Evolutionary conservation across 2,888 invertebrate species (phyloP).

Genomic region (Epirrita christyi): DNA sequence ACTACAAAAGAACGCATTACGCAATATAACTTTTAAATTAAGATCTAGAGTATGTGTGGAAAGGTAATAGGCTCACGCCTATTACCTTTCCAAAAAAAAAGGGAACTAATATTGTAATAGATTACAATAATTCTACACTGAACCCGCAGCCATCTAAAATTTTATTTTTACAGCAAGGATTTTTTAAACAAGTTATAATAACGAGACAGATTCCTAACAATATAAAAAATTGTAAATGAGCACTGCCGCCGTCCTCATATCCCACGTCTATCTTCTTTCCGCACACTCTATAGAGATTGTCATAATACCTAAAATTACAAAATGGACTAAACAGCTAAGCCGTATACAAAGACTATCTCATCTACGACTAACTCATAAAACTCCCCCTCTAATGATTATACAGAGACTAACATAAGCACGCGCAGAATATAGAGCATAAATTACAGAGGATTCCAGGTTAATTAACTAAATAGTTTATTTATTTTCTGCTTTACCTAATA

Average conservation of each 20-base stretch:
- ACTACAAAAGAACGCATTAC: slow-evolving; percentile 8
- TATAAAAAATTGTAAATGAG: too few relatives aligned
- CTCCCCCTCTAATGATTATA: slow-evolving; percentile 4
- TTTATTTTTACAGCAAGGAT: too few relatives aligned
- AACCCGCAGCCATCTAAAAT: too few relatives aligned
- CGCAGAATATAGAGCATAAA: slow-evolving; percentile 11
- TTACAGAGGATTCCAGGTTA: not conserved
- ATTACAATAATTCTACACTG: too few relatives aligned
- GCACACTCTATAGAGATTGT: slow-evolving; percentile 25
- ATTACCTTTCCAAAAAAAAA: too few relatives aligned
- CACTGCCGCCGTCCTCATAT: too few relatives aligned
- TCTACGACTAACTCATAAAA: slow-evolving; percentile 12
- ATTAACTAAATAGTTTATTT: not conserved
- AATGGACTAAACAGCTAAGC: slow-evolving; percentile 19
- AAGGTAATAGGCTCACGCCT: too few relatives aligned
- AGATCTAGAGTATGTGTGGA: not conserved
- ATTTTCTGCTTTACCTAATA: not conserved
- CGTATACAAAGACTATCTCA: slow-evolving; percentile 8
- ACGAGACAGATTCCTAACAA: too few relatives aligned
- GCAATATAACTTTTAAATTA: slow-evolving; percentile 9
- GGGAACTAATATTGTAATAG: too few relatives aligned
- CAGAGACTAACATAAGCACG: slow-evolving; percentile 18
- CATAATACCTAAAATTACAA: slow-evolving; percentile 26
- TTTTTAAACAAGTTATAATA: too few relatives aligned
- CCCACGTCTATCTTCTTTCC: too few relatives aligned